Percentiles rank a stretch among this genome's conserved stretches.
These are phyloP conservation scores for Schizopygopsis pylzovi DNA, from an alignment of 2,797 vertebrate species.

Conservation along the genomic window DNA sequence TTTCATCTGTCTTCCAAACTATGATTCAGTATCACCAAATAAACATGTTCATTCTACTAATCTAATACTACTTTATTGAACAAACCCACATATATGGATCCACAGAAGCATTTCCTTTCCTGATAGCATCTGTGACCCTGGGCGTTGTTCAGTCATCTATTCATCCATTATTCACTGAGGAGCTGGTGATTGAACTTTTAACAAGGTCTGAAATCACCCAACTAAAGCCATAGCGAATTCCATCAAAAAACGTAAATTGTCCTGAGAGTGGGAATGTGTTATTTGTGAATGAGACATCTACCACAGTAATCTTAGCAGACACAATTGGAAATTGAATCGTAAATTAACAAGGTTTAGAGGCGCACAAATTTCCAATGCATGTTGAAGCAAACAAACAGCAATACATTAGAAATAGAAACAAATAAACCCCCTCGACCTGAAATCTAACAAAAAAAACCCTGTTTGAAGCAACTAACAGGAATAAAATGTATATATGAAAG, in stretches of 20 bases:
- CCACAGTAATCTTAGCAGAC: slow-evolving; percentile 44
- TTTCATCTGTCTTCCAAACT: background rate
- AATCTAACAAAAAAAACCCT: background rate
- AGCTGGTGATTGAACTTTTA: slow-evolving; percentile 59
- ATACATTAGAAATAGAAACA: slow-evolving; percentile 2
- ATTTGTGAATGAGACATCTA: slow-evolving; percentile 40
- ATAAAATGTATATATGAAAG: background rate
- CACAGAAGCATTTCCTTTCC: slow-evolving; percentile 28
- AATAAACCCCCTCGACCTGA: background rate
- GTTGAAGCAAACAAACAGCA: slow-evolving; percentile 13
- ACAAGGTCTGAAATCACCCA: slow-evolving; percentile 58
- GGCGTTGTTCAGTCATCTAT: slow-evolving; percentile 40
- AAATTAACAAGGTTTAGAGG: slow-evolving; percentile 45
- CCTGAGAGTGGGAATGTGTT: slow-evolving; percentile 30
- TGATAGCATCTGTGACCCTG: slow-evolving; percentile 33
- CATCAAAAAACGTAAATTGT: slow-evolving; percentile 56
- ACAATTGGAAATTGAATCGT: slow-evolving; percentile 43
- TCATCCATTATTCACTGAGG: slow-evolving; percentile 45
- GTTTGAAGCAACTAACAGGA: background rate
- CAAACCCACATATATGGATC: background rate
- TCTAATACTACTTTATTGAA: slow-evolving; percentile 14
- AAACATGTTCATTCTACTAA: background rate
- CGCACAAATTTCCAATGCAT: slow-evolving; percentile 32
- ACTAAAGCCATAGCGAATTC: slow-evolving; percentile 43
- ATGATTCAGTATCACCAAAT: background rate